A percentile compares a stretch with the other conserved stretches of the same genome.
phyloP scores from a whole-genome alignment of 2,888 invertebrate species.

The Rhingia campestris region DNA sequence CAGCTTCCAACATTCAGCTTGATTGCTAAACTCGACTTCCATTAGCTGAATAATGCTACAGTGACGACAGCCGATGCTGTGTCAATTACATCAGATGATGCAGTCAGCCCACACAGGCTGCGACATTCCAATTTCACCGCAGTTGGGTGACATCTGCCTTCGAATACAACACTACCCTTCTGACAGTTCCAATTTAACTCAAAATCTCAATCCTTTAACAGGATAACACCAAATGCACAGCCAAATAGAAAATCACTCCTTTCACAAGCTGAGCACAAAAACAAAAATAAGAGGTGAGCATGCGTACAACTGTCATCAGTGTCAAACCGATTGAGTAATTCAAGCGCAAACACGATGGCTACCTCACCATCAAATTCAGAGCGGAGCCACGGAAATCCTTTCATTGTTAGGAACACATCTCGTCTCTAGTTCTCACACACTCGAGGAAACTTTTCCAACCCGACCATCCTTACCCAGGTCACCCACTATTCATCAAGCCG shows the following conservation, averaged over 20 bases:
- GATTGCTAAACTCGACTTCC: no score
- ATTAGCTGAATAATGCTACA: no score
- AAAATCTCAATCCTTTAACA: constrained; percentile 2
- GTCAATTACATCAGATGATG: no score
- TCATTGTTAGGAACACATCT: constrained; percentile 24
- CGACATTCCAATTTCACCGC: no score
- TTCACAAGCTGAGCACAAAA: constrained; percentile 1
- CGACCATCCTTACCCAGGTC: neutral
- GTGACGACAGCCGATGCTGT: no score
- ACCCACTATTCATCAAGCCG: neutral
- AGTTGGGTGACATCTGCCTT: no score
- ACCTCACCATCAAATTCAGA: neutral
- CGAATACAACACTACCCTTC: no score
- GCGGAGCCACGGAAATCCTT: neutral
- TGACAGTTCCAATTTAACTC: neutral
- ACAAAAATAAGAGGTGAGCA: constrained; percentile 21
- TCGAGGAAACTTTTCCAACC: neutral
- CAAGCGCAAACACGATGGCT: neutral
- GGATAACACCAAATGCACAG: neutral
- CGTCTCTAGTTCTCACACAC: neutral
- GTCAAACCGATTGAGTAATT: no score
- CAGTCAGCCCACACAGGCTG: no score
- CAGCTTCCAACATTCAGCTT: no score
- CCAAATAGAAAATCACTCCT: neutral
- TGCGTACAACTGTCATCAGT: constrained; percentile 8